Percentiles rank a stretch among this genome's conserved stretches.
Evolutionary conservation across 2,113 vertebrate species (phyloP).

Genomic region (Calyptommatus sinebrachiatus): DNA sequence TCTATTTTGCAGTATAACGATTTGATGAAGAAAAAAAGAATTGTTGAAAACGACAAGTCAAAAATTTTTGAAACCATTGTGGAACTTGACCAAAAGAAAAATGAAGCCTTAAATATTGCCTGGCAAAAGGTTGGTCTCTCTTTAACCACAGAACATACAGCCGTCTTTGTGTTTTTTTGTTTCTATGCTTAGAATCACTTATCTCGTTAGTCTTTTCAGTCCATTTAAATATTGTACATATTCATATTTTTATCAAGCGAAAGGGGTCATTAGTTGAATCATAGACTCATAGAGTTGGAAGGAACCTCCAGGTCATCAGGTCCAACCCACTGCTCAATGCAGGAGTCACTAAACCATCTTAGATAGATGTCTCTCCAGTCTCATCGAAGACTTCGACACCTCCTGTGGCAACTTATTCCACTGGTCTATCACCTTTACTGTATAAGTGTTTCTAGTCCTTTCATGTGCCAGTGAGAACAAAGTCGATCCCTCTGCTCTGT

Average conservation of each 20-base stretch:
- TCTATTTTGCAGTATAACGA: constrained; percentile 84
- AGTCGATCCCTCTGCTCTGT: no score
- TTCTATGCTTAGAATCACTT: accelerated
- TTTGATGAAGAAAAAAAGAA: constrained; percentile 90
- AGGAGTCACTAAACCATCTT: no score
- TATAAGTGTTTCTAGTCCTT: no score
- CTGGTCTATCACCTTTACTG: no score
- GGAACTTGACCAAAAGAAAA: constrained; percentile 93
- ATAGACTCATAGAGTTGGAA: background rate
- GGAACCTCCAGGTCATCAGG: no score
- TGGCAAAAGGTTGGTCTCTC: constrained; percentile 88
- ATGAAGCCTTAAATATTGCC: constrained; percentile 83
- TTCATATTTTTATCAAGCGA: background rate
- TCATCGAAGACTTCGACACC: no score
- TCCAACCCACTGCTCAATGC: no score
- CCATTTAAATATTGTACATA: background rate
- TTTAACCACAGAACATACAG: background rate
- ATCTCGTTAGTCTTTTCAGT: background rate
- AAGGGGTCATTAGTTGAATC: background rate
- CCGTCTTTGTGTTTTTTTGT: background rate
- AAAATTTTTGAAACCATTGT: constrained; percentile 89
- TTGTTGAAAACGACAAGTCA: constrained; percentile 91
- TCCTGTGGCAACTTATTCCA: no score
- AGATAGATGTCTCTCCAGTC: no score
- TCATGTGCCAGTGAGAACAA: no score